These are phyloP conservation scores for Oncopodura yosiiana DNA, from an alignment of 1,140 invertebrate genomes.

Conservation along the genomic window DNA sequence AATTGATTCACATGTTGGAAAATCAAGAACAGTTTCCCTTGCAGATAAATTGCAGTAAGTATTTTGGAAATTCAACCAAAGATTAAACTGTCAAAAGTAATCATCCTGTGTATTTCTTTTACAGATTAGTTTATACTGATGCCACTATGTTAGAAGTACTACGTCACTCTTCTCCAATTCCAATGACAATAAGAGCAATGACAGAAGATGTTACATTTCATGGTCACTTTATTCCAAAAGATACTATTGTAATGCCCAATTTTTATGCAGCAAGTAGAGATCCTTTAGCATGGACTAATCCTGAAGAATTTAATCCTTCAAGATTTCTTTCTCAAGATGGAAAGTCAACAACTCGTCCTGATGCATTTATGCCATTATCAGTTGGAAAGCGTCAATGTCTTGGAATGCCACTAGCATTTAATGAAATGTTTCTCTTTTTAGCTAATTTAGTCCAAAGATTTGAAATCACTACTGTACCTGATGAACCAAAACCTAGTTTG, in stretches of 20 bases:
- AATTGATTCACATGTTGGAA: conserved; percentile 37
- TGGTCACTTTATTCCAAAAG: conserved; percentile 39
- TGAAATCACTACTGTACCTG: background rate
- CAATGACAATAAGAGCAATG: conserved; percentile 59
- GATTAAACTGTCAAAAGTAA: background rate
- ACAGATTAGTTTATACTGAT: conserved; percentile 65
- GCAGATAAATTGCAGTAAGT: background rate
- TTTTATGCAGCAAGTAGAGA: conserved; percentile 42
- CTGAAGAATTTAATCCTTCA: conserved; percentile 42
- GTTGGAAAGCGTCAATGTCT: conserved; percentile 14
- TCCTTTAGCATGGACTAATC: conserved; percentile 40
- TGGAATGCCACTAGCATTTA: conserved; percentile 3
- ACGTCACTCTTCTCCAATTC: conserved; percentile 63
- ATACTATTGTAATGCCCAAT: conserved; percentile 40
- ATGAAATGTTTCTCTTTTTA: conserved; percentile 7
- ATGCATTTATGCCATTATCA: conserved; percentile 15
- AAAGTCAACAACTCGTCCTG: conserved; percentile 15
- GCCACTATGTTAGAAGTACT: conserved; percentile 63
- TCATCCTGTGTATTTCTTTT: conserved; percentile 35
- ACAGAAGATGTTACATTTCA: conserved; percentile 42
- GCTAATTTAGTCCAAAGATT: conserved; percentile 2
- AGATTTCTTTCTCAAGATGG: conserved; percentile 39
- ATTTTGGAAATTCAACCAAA: background rate
- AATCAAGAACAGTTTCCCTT: conserved; percentile 23
- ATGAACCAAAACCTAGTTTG: background rate